phyloP scores from a whole-genome alignment of 2,888 invertebrate species.

The Sphinx pinastri region DNA sequence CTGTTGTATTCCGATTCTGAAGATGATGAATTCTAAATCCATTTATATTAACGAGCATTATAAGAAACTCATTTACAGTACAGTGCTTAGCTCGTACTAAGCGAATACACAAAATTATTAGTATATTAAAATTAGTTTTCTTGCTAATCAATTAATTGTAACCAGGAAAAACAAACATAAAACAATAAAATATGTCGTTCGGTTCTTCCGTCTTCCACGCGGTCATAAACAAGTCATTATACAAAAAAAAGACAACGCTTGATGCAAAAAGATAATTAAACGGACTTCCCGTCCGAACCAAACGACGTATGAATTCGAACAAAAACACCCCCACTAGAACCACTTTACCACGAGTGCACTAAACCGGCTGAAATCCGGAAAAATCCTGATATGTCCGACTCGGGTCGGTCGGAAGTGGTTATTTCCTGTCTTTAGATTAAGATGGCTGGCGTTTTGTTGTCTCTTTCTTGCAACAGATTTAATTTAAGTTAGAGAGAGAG shows the following conservation, averaged over 20 bases:
- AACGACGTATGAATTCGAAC: conserved; percentile 30
- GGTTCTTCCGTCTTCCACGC: neutral
- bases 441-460: conserved; percentile 38
- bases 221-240: conserved; percentile 25
- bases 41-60: too few relatives aligned
- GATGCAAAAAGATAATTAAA: conserved; percentile 22
- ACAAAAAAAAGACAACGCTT: conserved; percentile 19
- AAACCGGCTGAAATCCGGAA: conserved; percentile 61
- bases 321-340: conserved; percentile 47
- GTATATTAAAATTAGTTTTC: too few relatives aligned
- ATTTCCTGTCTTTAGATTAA: conserved; percentile 57
- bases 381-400: conserved; percentile 64
- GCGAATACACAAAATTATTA: too few relatives aligned
- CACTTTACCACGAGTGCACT: conserved; percentile 51
- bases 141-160: too few relatives aligned
- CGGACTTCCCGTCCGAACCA: conserved; percentile 37
- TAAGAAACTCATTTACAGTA: too few relatives aligned
- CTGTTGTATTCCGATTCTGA: too few relatives aligned
- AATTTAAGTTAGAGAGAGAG: neutral
- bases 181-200: neutral
- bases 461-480: neutral
- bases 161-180: too few relatives aligned
- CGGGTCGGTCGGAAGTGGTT: conserved; percentile 62
- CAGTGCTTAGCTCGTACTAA: too few relatives aligned
- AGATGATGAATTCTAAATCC: too few relatives aligned